A percentile compares a stretch with the other conserved stretches of the same genome.
phyloP scores from a whole-genome alignment of 2,888 invertebrate species.

The Ormyrus rosae region DNA sequence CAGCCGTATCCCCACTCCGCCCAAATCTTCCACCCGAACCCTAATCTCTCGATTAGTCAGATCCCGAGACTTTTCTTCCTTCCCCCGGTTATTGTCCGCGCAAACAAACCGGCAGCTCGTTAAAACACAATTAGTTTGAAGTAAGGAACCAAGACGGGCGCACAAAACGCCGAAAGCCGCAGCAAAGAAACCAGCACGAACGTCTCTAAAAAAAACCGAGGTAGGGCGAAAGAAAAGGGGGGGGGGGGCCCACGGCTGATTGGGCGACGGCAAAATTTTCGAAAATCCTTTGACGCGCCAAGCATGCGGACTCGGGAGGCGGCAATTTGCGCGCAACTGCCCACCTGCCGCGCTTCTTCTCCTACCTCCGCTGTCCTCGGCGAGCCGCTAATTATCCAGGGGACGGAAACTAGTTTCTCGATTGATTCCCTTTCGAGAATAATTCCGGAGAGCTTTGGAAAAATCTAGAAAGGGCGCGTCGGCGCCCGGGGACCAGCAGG shows the following conservation, averaged over 20 bases:
- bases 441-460: too few species aligned
- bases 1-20: not conserved
- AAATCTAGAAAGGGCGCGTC: too few species aligned
- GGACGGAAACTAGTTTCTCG: too few species aligned
- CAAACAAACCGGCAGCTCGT: conserved; percentile 23
- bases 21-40: not conserved
- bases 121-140: conserved; percentile 47
- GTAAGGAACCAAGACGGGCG: not conserved
- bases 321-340: not conserved
- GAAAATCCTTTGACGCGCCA: conserved; percentile 19
- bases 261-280: conserved; percentile 34
- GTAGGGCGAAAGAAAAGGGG: not conserved
- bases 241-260: conserved; percentile 18
- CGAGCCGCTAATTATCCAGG: not conserved
- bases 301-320: too few species aligned
- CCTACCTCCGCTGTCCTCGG: not conserved
- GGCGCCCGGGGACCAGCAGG: too few species aligned
- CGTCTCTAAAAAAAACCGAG: not conserved
- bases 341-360: conserved; percentile 31
- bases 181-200: too few species aligned
- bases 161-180: too few species aligned
- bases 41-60: conserved; percentile 30
- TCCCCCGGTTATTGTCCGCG: conserved; percentile 5
- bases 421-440: too few species aligned
- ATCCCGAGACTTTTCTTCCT: conserved; percentile 7